These are phyloP conservation scores for Spondyliosoma cantharus DNA, from an alignment of 2,797 vertebrate species.

Conservation along the genomic window DNA sequence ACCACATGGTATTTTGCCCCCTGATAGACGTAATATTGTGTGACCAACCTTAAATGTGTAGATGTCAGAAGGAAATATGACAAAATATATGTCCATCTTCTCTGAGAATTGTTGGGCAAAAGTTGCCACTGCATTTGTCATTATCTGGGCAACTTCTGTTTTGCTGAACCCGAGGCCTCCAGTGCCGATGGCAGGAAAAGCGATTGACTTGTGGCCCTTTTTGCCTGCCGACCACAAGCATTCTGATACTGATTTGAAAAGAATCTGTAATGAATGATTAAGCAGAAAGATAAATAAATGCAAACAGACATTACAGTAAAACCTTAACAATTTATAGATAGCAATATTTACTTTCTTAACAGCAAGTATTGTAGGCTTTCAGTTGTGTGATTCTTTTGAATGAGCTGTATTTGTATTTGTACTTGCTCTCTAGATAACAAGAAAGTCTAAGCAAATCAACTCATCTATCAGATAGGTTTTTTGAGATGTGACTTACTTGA, in stretches of 20 bases:
- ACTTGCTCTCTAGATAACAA: too few species aligned
- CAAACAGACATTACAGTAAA: neutral
- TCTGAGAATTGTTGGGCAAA: slow-evolving; percentile 53
- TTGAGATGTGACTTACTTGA: neutral
- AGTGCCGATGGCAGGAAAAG: slow-evolving; percentile 87
- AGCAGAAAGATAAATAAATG: neutral
- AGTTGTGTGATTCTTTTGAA: neutral
- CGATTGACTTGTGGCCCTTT: slow-evolving; percentile 56
- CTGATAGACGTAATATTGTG: neutral
- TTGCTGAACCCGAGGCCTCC: slow-evolving; percentile 48
- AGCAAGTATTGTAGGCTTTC: neutral
- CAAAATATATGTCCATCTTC: slow-evolving; percentile 80
- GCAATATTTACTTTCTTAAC: neutral
- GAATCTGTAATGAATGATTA: slow-evolving; percentile 68
- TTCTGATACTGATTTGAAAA: slow-evolving; percentile 35
- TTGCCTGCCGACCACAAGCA: slow-evolving; percentile 58
- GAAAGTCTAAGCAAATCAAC: too few species aligned
- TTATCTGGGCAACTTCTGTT: slow-evolving; percentile 69
- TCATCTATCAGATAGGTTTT: neutral
- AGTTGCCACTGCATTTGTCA: slow-evolving; percentile 69
- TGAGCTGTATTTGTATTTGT: too few species aligned
- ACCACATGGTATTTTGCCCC: neutral
- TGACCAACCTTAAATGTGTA: slow-evolving; percentile 77
- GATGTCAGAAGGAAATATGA: slow-evolving; percentile 76
- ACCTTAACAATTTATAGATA: neutral